Evolutionary conservation across 2,888 invertebrate species (phyloP).

Genomic region (Cephus pulcher): DNA sequence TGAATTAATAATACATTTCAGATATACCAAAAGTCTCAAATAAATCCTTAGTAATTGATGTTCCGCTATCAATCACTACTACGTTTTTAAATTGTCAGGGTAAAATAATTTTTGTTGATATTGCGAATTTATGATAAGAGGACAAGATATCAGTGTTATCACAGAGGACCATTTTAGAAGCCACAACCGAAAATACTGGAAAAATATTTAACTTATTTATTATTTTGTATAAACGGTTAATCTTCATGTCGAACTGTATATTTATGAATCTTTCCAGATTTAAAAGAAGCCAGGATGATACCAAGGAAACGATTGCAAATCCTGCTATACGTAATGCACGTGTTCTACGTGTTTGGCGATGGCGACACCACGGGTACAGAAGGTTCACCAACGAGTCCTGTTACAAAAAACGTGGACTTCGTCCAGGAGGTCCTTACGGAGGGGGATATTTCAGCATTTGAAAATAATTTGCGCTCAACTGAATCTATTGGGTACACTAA

Average conservation of each 20-base stretch:
- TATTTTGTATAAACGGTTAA: neutral
- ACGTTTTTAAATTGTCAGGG: neutral
- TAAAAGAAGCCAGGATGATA: slow-evolving; percentile 33
- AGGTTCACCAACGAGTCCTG: neutral
- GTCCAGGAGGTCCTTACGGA: neutral
- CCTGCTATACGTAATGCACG: slow-evolving; percentile 34
- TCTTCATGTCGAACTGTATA: neutral
- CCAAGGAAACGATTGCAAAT: slow-evolving; percentile 36
- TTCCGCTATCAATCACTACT: neutral
- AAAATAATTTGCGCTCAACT: neutral
- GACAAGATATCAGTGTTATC: neutral
- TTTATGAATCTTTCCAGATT: neutral
- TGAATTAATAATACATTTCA: neutral
- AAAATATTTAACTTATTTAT: neutral
- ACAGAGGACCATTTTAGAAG: neutral
- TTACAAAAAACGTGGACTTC: neutral
- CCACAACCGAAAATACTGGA: neutral
- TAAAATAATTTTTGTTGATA: neutral
- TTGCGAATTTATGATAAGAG: neutral
- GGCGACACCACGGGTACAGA: slow-evolving; percentile 20
- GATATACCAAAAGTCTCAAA: neutral
- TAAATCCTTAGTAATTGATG: no score
- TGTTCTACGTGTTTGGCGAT: slow-evolving; percentile 35
- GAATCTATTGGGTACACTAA: neutral
- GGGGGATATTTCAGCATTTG: neutral